Percentiles rank a stretch among this genome's conserved stretches.
Conservation (phyloP, 2,888 invertebrate genomes). For the Gastrophysa polygoni region DNA sequence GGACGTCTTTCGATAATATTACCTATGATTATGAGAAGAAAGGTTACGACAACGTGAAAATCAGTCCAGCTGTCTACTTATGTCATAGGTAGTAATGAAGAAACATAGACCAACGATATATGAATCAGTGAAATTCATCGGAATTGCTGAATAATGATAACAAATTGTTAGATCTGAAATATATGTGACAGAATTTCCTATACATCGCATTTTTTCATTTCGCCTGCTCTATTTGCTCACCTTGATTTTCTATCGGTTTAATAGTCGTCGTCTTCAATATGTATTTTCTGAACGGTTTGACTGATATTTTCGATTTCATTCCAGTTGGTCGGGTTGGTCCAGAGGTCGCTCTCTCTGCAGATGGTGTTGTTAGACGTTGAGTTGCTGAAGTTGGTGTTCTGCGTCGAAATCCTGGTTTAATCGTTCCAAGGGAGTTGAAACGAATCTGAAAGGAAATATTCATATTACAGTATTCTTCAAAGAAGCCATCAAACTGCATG, state of each 20-base stretch:
- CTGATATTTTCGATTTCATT: constrained; percentile 35
- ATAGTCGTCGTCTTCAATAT: constrained; percentile 33
- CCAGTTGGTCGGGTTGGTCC: constrained; percentile 19
- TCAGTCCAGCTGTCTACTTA: too few relatives aligned
- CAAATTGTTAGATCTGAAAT: too few relatives aligned
- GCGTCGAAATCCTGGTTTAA: constrained; percentile 13
- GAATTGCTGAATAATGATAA: too few relatives aligned
- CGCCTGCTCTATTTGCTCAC: constrained; percentile 36
- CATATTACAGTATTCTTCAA: not conserved
- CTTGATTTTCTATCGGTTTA: constrained; percentile 50
- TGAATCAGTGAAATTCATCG: too few relatives aligned
- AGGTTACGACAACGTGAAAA: too few relatives aligned
- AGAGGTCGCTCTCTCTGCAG: constrained; percentile 28
- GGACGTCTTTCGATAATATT: too few relatives aligned
- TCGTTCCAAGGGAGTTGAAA: not conserved
- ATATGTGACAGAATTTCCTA: too few relatives aligned
- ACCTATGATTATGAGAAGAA: too few relatives aligned
- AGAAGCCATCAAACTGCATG: too few relatives aligned
- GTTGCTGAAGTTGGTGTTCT: constrained; percentile 1
- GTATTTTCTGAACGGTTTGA: constrained; percentile 45
- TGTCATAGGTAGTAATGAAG: too few relatives aligned
- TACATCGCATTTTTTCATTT: too few relatives aligned
- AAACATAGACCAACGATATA: too few relatives aligned
- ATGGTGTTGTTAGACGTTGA: constrained; percentile 26
- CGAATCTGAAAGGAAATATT: not conserved